Evolutionary conservation across 2,888 invertebrate genomes (phyloP), one percentile per base, ranked within the genome.

Genomic region (Homarus gammarus): DNA sequence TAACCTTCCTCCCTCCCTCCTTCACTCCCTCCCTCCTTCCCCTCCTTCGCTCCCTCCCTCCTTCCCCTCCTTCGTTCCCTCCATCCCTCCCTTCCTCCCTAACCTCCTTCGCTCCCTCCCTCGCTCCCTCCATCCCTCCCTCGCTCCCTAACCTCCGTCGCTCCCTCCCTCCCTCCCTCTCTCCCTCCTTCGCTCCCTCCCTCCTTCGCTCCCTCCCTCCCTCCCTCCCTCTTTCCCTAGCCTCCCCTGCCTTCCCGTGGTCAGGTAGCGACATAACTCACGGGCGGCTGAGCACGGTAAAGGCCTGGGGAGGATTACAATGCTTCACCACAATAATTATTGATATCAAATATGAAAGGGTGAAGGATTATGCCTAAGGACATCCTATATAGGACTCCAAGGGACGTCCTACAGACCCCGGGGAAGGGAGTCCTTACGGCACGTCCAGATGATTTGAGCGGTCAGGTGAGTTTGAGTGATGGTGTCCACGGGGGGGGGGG

Each of bases 261-360:
- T 3, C 56, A 56, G 56, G 56, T 56, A 56, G 8, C 15, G 56
- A 18, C 56, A 56, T 0, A 56, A 3, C 56, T 56, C 56, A 18
- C 56, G 56, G 18, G 15, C 56, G 15, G 56, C 56, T 18, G 56
- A n/a, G 56, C 22, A 3, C 18, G 18, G 15, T 15, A 15, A 56
- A 3, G 56, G 22, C 22, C 56, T 22, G 15, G 56, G 56, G 56
- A 56, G 51, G 51, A 5, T 51, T 5, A 51, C 51, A 51, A 51
- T 51, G 56, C 18, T 18, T 18, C 56, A 56, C 56, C 56, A 56
- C 56, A 56, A 22, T 0, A 15, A 56, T 10, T 5, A 56, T 56
- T 56, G 56, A 56, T 56, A 56, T 56, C 56, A 56, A 56, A 56
- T 56, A 56, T 56, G 56, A 56, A 56, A 56, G 56, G 56, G 56